Percentiles rank a stretch among this genome's conserved stretches.
phyloP scores from a whole-genome alignment of 2,113 vertebrate species.

The Pseudolaguvia tuberculata region DNA sequence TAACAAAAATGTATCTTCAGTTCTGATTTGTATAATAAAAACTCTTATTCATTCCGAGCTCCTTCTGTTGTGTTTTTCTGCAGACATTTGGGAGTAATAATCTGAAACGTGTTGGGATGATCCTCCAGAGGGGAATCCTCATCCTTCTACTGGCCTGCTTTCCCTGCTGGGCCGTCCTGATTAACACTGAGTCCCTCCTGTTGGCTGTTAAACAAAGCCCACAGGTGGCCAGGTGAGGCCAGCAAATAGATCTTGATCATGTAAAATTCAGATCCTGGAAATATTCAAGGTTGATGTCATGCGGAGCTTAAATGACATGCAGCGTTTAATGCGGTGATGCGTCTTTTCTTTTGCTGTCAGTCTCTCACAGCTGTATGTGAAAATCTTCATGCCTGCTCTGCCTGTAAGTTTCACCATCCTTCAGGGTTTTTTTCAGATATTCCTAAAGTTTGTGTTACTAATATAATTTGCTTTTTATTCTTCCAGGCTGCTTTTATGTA shows the following conservation, averaged over 20 bases:
- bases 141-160: slow-evolving; percentile 83
- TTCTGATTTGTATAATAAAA: too few relatives aligned
- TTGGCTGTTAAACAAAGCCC: slow-evolving; percentile 74
- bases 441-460: slow-evolving; percentile 31
- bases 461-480: slow-evolving; percentile 29
- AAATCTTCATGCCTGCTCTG: slow-evolving; percentile 85
- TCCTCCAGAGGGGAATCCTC: slow-evolving; percentile 77
- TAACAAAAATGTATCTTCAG: too few relatives aligned
- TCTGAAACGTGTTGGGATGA: slow-evolving; percentile 79
- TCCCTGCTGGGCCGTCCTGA: slow-evolving; percentile 85
- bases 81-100: slow-evolving; percentile 83
- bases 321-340: not conserved
- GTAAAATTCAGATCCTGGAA: too few relatives aligned
- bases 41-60: not conserved
- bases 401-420: slow-evolving; percentile 74
- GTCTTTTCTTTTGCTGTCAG: slow-evolving; percentile 54
- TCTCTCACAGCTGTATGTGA: slow-evolving; percentile 84
- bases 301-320: too few relatives aligned
- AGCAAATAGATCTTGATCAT: too few relatives aligned
- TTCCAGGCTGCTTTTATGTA: slow-evolving; percentile 82
- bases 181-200: slow-evolving; percentile 80
- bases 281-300: too few relatives aligned
- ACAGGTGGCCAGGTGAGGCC: slow-evolving; percentile 74
- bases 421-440: slow-evolving; percentile 4
- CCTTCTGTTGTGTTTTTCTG: not conserved